Base-by-base conservation (phyloP, 2,113 vertebrate species). In the Australoheros scitulus region DNA sequence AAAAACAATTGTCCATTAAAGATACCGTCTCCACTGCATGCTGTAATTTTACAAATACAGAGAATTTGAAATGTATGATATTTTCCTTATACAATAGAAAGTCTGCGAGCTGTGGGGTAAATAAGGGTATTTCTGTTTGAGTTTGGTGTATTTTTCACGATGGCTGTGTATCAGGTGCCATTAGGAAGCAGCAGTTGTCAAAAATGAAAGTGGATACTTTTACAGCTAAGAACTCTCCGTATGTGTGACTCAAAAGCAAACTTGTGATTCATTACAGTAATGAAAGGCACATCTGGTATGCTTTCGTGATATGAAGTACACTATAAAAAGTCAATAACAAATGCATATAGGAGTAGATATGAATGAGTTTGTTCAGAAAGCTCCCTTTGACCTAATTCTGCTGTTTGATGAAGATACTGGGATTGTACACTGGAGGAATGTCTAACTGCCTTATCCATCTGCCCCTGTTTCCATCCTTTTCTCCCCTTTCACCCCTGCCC, bases 341-440 rank as follows among this genome's bases (percentile, higher is more conserved):
- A 86, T 89, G 88, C 70, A 83, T 77, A 50, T 81, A 77, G 57
- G n/a, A 79, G 58, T 24, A 83, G 56, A 82, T 50, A 56, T 76
- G 43, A 75, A 61, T 43, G 38, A 56, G 57, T 63, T 59, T 65
- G 60, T 34, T 86, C 77, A 92, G 50, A 91, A 81, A 86, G 72
- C 81, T 76, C 81, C 81, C 55, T 92, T 88, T 91, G 87, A 91
- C 91, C 87, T 58, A 90, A 84, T 91, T 92, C 50, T 87, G 41
- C 70, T 86, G 76, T 83, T 90, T 91, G 79, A 91, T 78, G 91
- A 89, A 91, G 64, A 93, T 80, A 89, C 79, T 84, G 72, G 81
- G 87, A 92, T 87, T 90, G 88, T 91, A 87, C 77, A 79, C 78
- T 70, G 59, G 81, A 91, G 88, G 91, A 88, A 94, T 91, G 65